Conservation (phyloP, 2,888 invertebrate genomes). For the Aspidapion aeneum region DNA sequence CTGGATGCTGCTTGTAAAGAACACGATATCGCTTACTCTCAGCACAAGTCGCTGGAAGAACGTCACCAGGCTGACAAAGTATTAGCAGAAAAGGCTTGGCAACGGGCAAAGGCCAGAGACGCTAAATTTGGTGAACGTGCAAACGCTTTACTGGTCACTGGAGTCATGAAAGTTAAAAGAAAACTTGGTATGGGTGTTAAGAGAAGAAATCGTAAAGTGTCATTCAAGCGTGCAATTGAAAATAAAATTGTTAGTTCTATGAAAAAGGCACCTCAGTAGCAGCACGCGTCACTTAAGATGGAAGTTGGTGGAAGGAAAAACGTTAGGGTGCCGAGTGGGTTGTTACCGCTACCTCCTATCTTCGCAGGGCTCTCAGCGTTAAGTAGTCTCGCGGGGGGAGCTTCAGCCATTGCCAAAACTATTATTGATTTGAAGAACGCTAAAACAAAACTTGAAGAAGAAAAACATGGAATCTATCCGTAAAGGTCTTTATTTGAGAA, state of each 20-base stretch:
- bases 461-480: neutral
- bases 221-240: neutral
- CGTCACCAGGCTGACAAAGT: conserved; percentile 38
- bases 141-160: conserved; percentile 4
- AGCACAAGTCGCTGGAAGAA: conserved; percentile 20
- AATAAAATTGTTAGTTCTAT: neutral
- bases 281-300: neutral
- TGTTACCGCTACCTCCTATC: too few relatives aligned
- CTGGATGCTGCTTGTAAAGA: conserved; percentile 37
- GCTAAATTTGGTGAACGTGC: conserved; percentile 28
- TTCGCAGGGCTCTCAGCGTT: neutral
- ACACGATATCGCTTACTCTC: conserved; percentile 38
- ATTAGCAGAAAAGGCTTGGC: conserved; percentile 35
- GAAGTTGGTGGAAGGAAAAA: too few relatives aligned
- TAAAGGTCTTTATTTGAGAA: conserved; percentile 34
- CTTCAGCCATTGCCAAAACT: too few relatives aligned
- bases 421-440: neutral
- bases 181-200: conserved; percentile 2
- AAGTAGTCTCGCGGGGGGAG: neutral
- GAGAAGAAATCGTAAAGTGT: neutral
- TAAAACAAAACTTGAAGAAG: neutral
- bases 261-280: neutral
- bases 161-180: conserved; percentile 1
- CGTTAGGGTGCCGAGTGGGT: too few relatives aligned
- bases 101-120: conserved; percentile 9